A percentile compares a stretch with the other conserved stretches of the same genome.
Conservation (phyloP, 2,113 vertebrate species). For the Varanus salvator region DNA sequence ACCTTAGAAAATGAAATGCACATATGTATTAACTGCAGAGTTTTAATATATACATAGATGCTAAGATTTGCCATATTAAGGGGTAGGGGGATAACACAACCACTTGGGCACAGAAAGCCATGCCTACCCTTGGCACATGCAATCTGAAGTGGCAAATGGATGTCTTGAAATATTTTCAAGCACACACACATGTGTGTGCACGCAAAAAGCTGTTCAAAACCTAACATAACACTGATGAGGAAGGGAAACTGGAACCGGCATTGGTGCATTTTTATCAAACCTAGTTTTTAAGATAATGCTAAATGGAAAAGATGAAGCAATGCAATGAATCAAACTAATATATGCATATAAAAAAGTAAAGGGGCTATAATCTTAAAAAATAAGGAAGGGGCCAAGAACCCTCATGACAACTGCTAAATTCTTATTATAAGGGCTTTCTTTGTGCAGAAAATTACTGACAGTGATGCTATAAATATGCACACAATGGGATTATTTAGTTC, state of each 20-base stretch:
- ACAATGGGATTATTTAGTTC: not conserved
- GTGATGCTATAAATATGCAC: not conserved
- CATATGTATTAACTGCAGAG: not conserved
- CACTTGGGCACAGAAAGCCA: slow-evolving; percentile 2
- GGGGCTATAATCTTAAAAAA: slow-evolving; percentile 62
- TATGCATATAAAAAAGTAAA: slow-evolving; percentile 11
- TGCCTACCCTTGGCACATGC: slow-evolving; percentile 18
- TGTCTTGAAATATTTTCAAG: slow-evolving; percentile 8
- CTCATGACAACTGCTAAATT: slow-evolving; percentile 26
- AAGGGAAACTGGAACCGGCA: slow-evolving; percentile 36
- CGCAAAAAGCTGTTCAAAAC: slow-evolving; percentile 6
- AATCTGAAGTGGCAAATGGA: slow-evolving; percentile 9
- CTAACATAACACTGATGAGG: not conserved
- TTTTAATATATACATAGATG: not conserved
- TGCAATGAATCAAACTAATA: slow-evolving; percentile 36
- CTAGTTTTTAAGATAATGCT: slow-evolving; percentile 51
- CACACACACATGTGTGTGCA: not conserved
- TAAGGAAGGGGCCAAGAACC: slow-evolving; percentile 54
- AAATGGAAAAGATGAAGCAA: slow-evolving; percentile 64
- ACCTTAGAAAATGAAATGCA: slow-evolving; percentile 11
- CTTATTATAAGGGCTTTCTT: slow-evolving; percentile 25
- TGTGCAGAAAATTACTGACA: slow-evolving; percentile 28
- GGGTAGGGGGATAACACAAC: not conserved
- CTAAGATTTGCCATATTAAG: fast-evolving
- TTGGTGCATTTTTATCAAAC: slow-evolving; percentile 56